Evolutionary conservation across 2,797 vertebrate species (phyloP).

Genomic region (Macropodus opercularis): DNA sequence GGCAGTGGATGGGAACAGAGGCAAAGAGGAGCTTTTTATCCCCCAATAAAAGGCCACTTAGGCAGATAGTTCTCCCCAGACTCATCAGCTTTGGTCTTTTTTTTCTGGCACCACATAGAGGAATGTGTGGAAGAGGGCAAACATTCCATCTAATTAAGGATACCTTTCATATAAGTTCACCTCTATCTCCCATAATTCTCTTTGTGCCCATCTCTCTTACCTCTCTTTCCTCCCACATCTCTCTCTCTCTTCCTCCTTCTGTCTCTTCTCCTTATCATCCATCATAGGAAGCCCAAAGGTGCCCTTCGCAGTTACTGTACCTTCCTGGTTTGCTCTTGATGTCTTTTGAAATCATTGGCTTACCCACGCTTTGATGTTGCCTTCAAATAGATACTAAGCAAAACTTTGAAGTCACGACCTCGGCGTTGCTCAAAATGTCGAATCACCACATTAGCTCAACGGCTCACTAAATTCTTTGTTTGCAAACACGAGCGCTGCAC

Average conservation of each 20-base stretch:
- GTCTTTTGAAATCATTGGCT: slow-evolving; percentile 72
- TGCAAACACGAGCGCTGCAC: slow-evolving; percentile 8
- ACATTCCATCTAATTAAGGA: slow-evolving; percentile 77
- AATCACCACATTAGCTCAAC: slow-evolving; percentile 41
- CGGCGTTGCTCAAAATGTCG: slow-evolving; percentile 57
- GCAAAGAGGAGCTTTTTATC: slow-evolving; percentile 77
- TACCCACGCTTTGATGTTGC: slow-evolving; percentile 74
- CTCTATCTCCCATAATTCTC: slow-evolving; percentile 54
- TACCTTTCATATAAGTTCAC: slow-evolving; percentile 68
- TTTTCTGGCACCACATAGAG: slow-evolving; percentile 71
- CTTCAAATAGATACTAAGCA: slow-evolving; percentile 67
- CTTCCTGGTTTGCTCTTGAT: slow-evolving; percentile 65
- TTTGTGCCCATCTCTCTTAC: slow-evolving; percentile 29
- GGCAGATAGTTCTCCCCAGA: slow-evolving; percentile 76
- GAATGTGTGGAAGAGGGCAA: slow-evolving; percentile 74
- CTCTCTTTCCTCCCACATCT: slow-evolving; percentile 11
- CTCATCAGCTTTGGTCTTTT: slow-evolving; percentile 72
- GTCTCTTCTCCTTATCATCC: slow-evolving; percentile 69
- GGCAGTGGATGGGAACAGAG: slow-evolving; percentile 63
- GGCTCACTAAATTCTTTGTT: slow-evolving; percentile 15
- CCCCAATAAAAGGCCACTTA: slow-evolving; percentile 83
- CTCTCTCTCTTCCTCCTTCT: slow-evolving; percentile 24
- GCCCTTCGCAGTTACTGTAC: slow-evolving; percentile 73
- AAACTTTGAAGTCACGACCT: slow-evolving; percentile 68
- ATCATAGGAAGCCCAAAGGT: slow-evolving; percentile 75